Evolutionary conservation across 2,797 vertebrate species (phyloP).

Genomic region (Sebastes dallii): DNA sequence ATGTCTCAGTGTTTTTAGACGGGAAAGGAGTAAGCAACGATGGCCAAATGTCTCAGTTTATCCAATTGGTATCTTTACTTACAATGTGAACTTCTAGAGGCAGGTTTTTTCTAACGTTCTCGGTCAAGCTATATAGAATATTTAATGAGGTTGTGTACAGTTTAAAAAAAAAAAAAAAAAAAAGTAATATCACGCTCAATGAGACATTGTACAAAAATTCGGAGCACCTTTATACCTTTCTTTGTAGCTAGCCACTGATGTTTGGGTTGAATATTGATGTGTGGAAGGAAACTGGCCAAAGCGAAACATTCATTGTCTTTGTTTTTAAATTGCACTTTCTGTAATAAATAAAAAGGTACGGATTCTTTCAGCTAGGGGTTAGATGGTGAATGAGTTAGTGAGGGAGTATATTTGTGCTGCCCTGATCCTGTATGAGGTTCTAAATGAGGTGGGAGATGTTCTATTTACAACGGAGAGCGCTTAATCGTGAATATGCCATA

Average conservation of each 20-base stretch:
- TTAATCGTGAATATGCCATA: slow-evolving; percentile 84
- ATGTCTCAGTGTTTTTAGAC: slow-evolving; percentile 78
- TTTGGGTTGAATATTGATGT: slow-evolving; percentile 71
- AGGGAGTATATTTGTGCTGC: slow-evolving; percentile 65
- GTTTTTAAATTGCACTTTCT: slow-evolving; percentile 86
- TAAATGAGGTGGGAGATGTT: slow-evolving; percentile 49
- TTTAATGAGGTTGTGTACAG: slow-evolving; percentile 70
- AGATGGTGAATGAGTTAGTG: slow-evolving; percentile 45
- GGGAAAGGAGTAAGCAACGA: slow-evolving; percentile 70
- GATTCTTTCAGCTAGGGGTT: slow-evolving; percentile 50
- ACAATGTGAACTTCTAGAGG: slow-evolving; percentile 58
- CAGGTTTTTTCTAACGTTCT: slow-evolving; percentile 58
- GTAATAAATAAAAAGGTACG: slow-evolving; percentile 49
- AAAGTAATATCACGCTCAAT: slow-evolving; percentile 65
- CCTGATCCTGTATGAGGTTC: slow-evolving; percentile 63
- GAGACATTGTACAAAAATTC: slow-evolving; percentile 71
- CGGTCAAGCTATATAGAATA: slow-evolving; percentile 65
- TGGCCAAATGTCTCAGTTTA: slow-evolving; percentile 80
- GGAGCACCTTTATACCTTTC: slow-evolving; percentile 77
- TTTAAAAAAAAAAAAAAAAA: slow-evolving; percentile 40
- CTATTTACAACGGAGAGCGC: slow-evolving; percentile 73
- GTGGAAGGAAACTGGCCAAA: slow-evolving; percentile 86
- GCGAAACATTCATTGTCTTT: slow-evolving; percentile 81
- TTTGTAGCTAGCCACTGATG: slow-evolving; percentile 77
- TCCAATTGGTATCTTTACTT: slow-evolving; percentile 69